These are phyloP conservation scores for Brachionus asplanchnoidis DNA, from an alignment of 1,140 invertebrate genomes.

Conservation along the genomic window DNA sequence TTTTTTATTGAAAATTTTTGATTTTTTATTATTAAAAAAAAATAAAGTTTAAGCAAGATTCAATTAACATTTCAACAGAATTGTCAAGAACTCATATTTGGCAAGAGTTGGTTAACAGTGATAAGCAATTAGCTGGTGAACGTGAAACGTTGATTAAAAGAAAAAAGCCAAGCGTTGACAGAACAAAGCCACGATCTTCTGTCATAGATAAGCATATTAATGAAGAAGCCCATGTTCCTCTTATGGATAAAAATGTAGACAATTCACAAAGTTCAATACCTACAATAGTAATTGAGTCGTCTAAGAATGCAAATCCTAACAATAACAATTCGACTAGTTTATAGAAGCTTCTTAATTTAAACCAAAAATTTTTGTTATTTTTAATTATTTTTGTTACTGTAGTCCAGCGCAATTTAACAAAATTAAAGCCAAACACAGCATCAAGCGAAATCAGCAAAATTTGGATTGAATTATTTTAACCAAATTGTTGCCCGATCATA, in stretches of 20 bases:
- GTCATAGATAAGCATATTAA: slow-evolving; percentile 1
- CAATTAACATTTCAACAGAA: slow-evolving; percentile 28
- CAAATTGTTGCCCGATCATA: neutral
- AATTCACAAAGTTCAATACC: slow-evolving; percentile 14
- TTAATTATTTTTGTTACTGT: neutral
- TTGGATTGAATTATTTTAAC: neutral
- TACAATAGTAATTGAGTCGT: slow-evolving; percentile 21
- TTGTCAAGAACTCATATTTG: slow-evolving; percentile 33
- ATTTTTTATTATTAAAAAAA: neutral
- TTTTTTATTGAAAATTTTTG: neutral
- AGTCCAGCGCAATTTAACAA: neutral
- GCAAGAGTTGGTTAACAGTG: slow-evolving; percentile 31
- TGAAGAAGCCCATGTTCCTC: neutral
- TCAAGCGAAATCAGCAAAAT: neutral
- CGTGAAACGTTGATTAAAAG: neutral
- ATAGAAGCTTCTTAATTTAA: neutral
- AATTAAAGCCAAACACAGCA: neutral
- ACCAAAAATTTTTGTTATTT: neutral
- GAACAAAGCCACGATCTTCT: neutral
- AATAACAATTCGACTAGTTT: slow-evolving; percentile 3
- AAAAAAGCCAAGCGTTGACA: neutral
- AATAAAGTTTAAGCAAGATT: neutral
- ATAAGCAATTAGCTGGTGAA: slow-evolving; percentile 10
- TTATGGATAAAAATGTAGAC: neutral
- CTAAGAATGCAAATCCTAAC: neutral